phyloP scores from a whole-genome alignment of 2,797 vertebrate genomes.

The Melanotaenia maccullochi region DNA sequence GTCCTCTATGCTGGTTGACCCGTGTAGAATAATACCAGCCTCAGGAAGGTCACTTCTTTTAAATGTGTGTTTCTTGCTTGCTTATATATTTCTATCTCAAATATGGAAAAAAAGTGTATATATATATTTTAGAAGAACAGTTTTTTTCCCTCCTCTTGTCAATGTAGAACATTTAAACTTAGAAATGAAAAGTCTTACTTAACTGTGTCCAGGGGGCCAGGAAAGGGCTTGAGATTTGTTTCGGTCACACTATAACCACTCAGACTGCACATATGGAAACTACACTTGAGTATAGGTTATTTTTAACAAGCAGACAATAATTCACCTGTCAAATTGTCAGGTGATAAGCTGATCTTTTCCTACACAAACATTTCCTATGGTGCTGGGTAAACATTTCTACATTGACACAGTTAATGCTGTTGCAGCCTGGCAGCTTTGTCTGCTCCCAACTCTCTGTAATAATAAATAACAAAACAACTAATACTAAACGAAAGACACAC shows the following conservation, averaged over 20 bases:
- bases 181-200: not conserved
- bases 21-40: constrained; percentile 58
- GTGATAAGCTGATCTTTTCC: not conserved
- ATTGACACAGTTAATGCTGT: not conserved
- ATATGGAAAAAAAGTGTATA: too few relatives aligned
- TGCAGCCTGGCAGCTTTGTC: not conserved
- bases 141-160: not conserved
- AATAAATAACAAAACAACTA: too few relatives aligned
- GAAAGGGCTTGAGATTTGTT: not conserved
- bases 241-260: not conserved
- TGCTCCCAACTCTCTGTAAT: not conserved
- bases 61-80: constrained; percentile 3
- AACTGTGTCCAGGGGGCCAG: not conserved
- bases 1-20: constrained; percentile 61
- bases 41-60: constrained; percentile 38
- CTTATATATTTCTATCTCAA: not conserved
- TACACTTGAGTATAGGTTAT: not conserved
- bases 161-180: not conserved
- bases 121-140: too few relatives aligned
- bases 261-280: not conserved
- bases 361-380: not conserved
- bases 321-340: not conserved
- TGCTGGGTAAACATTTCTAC: not conserved
- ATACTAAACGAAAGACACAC: too few relatives aligned
- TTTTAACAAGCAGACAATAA: constrained; percentile 3